phyloP scores from a whole-genome alignment of 2,113 vertebrate species.

The Ammodramus savannarum region DNA sequence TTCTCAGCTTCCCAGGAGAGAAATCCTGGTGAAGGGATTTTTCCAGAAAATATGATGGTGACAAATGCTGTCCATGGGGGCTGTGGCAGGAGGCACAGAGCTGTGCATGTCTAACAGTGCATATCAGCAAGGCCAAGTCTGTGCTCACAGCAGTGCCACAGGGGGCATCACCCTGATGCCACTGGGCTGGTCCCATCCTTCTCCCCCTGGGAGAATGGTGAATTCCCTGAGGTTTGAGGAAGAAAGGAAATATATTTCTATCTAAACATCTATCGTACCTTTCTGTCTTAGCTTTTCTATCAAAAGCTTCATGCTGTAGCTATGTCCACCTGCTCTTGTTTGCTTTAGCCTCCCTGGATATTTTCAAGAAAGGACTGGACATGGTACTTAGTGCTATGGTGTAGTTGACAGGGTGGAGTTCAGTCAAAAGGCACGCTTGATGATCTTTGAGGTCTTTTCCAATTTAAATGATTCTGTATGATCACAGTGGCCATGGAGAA shows the following conservation, averaged over 20 bases:
- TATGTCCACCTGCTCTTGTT: not conserved
- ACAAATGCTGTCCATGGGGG: fast-evolving
- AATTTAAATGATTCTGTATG: not conserved
- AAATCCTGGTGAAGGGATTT: no score
- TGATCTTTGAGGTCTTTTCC: not conserved
- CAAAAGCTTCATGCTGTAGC: not conserved
- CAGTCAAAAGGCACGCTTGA: not conserved
- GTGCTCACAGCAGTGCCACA: not conserved
- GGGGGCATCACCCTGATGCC: not conserved
- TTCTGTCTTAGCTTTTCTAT: not conserved
- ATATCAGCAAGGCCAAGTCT: not conserved
- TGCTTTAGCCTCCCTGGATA: not conserved
- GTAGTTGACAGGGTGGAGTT: not conserved
- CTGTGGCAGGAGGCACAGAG: not conserved
- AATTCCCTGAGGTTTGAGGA: not conserved
- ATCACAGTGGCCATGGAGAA: not conserved
- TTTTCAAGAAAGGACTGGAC: not conserved
- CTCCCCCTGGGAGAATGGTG: fast-evolving
- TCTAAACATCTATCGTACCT: not conserved
- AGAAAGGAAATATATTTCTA: not conserved
- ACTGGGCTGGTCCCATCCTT: fast-evolving
- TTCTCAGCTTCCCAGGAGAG: no score
- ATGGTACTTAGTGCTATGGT: not conserved
- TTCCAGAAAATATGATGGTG: no score
- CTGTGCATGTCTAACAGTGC: not conserved